Conservation (phyloP, 2,888 invertebrate species). For the Rhagonycha fulva region DNA sequence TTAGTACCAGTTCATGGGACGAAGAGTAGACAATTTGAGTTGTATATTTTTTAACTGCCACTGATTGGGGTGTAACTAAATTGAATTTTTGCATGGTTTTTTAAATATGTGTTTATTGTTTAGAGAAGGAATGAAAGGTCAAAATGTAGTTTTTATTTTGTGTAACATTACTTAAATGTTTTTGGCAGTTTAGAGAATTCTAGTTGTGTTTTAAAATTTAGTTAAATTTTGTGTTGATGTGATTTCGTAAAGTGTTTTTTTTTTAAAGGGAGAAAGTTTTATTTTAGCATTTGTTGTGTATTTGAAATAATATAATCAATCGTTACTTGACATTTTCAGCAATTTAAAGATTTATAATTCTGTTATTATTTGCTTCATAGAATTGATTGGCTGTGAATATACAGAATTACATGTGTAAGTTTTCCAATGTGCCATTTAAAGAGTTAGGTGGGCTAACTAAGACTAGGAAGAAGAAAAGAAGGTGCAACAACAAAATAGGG, state of each 20-base stretch:
- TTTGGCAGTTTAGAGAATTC: not conserved
- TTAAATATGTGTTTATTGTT: not conserved
- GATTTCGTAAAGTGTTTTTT: not conserved
- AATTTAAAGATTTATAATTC: slow-evolving; percentile 1
- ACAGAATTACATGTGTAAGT: not conserved
- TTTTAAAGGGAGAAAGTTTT: not conserved
- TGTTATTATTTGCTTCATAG: not conserved
- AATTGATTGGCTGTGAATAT: not conserved
- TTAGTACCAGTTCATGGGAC: not conserved
- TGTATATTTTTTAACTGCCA: not conserved
- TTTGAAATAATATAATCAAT: not conserved
- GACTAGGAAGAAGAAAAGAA: no score
- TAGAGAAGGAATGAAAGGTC: not conserved
- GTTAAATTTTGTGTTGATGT: not conserved
- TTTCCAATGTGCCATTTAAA: not conserved
- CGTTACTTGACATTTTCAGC: not conserved
- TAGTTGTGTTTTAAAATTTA: not conserved
- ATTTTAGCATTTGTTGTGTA: not conserved
- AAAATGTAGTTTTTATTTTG: not conserved
- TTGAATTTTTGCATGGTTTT: not conserved
- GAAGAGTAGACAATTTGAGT: not conserved
- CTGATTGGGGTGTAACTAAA: not conserved
- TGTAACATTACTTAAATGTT: not conserved
- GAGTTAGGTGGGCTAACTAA: no score
- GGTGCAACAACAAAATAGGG: no score